Percentiles rank a stretch among this genome's conserved stretches.
Conservation (phyloP, 2,888 invertebrate species). For the Aphrophora alni region DNA sequence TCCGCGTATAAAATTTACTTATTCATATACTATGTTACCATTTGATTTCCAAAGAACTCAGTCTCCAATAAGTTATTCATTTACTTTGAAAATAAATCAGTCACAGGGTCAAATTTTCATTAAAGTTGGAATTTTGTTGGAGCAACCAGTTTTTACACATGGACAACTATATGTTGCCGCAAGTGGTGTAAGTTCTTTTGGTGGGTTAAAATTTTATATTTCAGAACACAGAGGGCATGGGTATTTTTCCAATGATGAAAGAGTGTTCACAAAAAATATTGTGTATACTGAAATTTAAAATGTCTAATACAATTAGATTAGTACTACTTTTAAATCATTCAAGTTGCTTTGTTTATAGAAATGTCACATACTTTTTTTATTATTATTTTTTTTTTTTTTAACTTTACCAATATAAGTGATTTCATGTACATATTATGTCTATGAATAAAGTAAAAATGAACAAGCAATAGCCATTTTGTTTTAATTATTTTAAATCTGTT, state of each 20-base stretch:
- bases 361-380: too few species aligned
- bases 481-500: too few species aligned
- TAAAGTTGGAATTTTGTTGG: constrained; percentile 20
- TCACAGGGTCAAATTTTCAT: constrained; percentile 13
- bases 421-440: too few species aligned
- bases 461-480: too few species aligned
- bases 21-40: constrained; percentile 10
- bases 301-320: not conserved
- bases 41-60: constrained; percentile 18
- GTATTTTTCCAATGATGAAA: constrained; percentile 9
- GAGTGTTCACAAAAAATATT: constrained; percentile 17
- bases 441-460: too few species aligned
- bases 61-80: not conserved
- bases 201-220: constrained; percentile 9
- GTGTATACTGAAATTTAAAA: constrained; percentile 11
- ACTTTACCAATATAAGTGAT: too few species aligned
- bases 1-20: constrained; percentile 3
- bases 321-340: not conserved
- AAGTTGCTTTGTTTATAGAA: too few species aligned
- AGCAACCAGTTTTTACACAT: constrained; percentile 15
- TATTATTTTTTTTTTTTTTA: too few species aligned
- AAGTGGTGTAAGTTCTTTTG: too few species aligned
- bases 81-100: constrained; percentile 10
- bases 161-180: constrained; percentile 16
- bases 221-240: constrained; percentile 14